Conservation (phyloP, 2,797 vertebrate genomes). For the Hydrocynus forskahlii region DNA sequence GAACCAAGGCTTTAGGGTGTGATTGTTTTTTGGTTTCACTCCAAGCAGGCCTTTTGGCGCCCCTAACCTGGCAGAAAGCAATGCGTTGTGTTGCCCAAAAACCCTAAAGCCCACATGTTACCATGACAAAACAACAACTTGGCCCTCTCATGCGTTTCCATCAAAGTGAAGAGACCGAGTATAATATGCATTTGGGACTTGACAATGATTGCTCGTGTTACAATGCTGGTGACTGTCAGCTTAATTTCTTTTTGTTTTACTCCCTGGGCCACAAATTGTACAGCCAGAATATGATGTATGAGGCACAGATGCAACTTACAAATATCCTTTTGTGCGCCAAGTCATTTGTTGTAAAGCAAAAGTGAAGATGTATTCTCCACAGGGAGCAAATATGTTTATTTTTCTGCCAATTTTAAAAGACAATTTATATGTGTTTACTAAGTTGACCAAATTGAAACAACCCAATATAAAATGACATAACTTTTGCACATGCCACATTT, state of each 20-base stretch:
- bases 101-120: not conserved
- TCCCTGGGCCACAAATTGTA: not conserved
- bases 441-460: too few relatives aligned
- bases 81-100: conserved; percentile 1
- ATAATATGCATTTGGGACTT: not conserved
- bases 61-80: not conserved
- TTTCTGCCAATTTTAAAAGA: too few relatives aligned
- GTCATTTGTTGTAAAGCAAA: too few relatives aligned
- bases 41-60: not conserved
- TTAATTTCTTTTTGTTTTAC: not conserved
- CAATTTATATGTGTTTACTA: too few relatives aligned
- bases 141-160: not conserved
- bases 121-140: not conserved
- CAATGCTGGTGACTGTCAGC: not conserved
- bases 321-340: conserved; percentile 7
- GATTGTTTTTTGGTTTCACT: not conserved
- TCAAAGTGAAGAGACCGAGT: not conserved
- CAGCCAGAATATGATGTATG: not conserved
- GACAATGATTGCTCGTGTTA: not conserved
- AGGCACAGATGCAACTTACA: too few relatives aligned
- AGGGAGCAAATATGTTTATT: too few relatives aligned
- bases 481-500: too few relatives aligned
- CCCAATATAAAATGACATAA: too few relatives aligned
- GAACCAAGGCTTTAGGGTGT: not conserved
- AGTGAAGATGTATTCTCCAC: too few relatives aligned